phyloP scores from a whole-genome alignment of 2,113 vertebrate species.

The Barnardius zonarius region DNA sequence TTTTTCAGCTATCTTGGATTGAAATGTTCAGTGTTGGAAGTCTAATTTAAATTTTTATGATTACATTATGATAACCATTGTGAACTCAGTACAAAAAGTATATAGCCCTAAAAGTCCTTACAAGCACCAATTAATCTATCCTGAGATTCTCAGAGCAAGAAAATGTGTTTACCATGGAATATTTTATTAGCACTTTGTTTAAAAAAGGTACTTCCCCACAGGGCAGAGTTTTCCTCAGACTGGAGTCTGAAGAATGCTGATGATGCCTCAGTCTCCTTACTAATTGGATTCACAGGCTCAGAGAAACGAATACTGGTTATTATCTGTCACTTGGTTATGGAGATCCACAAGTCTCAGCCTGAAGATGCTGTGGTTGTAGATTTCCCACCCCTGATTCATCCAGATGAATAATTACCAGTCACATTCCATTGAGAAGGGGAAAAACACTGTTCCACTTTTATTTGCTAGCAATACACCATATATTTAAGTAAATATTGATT shows the following conservation, averaged over 20 bases:
- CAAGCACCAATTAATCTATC: slow-evolving; percentile 37
- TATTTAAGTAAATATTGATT: slow-evolving; percentile 65
- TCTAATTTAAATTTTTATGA: slow-evolving; percentile 62
- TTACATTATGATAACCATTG: slow-evolving; percentile 47
- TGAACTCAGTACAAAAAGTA: slow-evolving; percentile 33
- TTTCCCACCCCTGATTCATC: not conserved
- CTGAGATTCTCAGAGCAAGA: not conserved
- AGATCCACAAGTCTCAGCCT: not conserved
- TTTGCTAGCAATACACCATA: slow-evolving; percentile 41
- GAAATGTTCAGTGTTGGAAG: slow-evolving; percentile 28
- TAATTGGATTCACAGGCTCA: not conserved
- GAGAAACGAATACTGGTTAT: not conserved
- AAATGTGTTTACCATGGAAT: slow-evolving; percentile 47
- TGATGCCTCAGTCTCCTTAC: not conserved
- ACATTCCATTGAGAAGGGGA: not conserved
- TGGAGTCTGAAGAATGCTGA: slow-evolving; percentile 24
- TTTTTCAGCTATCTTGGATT: slow-evolving; percentile 5
- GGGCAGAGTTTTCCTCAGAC: not conserved
- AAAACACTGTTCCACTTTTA: not conserved
- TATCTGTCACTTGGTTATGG: not conserved
- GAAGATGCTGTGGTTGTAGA: not conserved
- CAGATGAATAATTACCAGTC: slow-evolving; percentile 41
- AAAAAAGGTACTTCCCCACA: not conserved
- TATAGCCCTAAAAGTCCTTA: slow-evolving; percentile 18
- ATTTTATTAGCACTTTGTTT: slow-evolving; percentile 30